phyloP scores from a whole-genome alignment of 2,888 invertebrate species.

The Meteorus colon region DNA sequence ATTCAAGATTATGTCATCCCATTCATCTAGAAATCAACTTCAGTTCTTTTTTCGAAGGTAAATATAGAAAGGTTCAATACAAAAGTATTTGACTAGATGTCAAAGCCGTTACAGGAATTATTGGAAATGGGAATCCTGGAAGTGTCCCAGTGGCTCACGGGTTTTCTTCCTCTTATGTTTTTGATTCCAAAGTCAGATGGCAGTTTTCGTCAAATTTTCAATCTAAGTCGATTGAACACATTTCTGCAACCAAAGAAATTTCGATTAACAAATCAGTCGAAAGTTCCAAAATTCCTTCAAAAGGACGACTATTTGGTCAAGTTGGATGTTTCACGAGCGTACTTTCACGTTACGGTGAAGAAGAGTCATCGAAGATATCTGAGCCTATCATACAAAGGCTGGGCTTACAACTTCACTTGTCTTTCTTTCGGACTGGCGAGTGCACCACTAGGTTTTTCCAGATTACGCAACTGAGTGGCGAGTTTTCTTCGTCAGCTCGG shows the following conservation, averaged over 20 bases:
- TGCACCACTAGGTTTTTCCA: slow-evolving; percentile 54
- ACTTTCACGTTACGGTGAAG: slow-evolving; percentile 50
- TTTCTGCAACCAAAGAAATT: slow-evolving; percentile 44
- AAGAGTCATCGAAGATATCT: slow-evolving; percentile 51
- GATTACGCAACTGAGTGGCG: slow-evolving; percentile 56
- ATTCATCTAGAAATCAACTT: no score
- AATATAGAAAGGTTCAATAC: no score
- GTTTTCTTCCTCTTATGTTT: slow-evolving; percentile 40
- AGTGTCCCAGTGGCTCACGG: background rate
- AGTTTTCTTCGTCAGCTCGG: slow-evolving; percentile 45
- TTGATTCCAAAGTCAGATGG: slow-evolving; percentile 42
- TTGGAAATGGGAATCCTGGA: slow-evolving; percentile 20
- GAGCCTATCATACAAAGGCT: slow-evolving; percentile 49
- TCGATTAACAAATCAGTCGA: slow-evolving; percentile 46
- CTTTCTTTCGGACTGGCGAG: slow-evolving; percentile 56
- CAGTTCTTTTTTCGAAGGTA: no score
- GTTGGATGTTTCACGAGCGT: slow-evolving; percentile 48
- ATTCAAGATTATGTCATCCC: no score
- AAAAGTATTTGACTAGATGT: slow-evolving; percentile 14
- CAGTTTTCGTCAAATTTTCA: slow-evolving; percentile 41
- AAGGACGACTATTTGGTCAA: slow-evolving; percentile 51
- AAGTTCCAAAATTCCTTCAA: slow-evolving; percentile 49
- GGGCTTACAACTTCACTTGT: slow-evolving; percentile 55
- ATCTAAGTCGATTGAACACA: slow-evolving; percentile 32
- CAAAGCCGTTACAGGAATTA: slow-evolving; percentile 21